A percentile compares a stretch with the other conserved stretches of the same genome.
These are phyloP conservation scores for Cyclophora punctaria DNA, from an alignment of 2,888 invertebrate species.

Conservation along the genomic window DNA sequence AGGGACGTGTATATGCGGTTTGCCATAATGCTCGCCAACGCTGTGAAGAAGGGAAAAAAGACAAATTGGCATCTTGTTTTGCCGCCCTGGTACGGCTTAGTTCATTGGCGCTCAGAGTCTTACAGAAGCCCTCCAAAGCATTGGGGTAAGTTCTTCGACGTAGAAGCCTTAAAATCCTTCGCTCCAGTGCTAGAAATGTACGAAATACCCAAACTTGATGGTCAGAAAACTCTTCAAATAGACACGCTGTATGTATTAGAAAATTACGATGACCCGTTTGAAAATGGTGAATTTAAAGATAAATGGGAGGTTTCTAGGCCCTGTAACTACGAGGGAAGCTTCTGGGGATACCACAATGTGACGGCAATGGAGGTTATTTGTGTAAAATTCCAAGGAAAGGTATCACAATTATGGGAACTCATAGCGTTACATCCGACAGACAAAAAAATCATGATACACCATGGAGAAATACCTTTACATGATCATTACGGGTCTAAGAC, in stretches of 20 bases:
- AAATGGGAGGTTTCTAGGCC: slow-evolving; percentile 79
- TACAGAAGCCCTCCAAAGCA: slow-evolving; percentile 76
- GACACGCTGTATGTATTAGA: slow-evolving; percentile 88
- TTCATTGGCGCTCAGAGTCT: slow-evolving; percentile 87
- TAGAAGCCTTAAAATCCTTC: slow-evolving; percentile 83
- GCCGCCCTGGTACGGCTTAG: slow-evolving; percentile 93
- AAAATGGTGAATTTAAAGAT: slow-evolving; percentile 85
- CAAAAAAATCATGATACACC: slow-evolving; percentile 80
- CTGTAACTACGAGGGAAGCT: slow-evolving; percentile 57
- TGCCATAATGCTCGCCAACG: slow-evolving; percentile 85
- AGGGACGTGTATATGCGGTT: slow-evolving; percentile 97
- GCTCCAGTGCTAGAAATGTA: slow-evolving; percentile 91
- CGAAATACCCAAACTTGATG: slow-evolving; percentile 72
- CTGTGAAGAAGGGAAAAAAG: slow-evolving; percentile 69
- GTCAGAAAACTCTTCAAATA: slow-evolving; percentile 45
- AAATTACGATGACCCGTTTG: slow-evolving; percentile 90
- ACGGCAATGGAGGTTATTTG: slow-evolving; percentile 80
- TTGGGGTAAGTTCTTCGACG: slow-evolving; percentile 92
- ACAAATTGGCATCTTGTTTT: slow-evolving; percentile 81
- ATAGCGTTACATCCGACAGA: slow-evolving; percentile 53
- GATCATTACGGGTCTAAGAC: slow-evolving; percentile 86
- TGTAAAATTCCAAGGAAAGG: slow-evolving; percentile 87
- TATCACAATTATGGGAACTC: slow-evolving; percentile 77
- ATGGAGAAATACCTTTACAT: slow-evolving; percentile 91
- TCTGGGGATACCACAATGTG: slow-evolving; percentile 84